Base-by-base conservation (phyloP, 2,113 vertebrate species). In the Cyrtonyx montezumae region DNA sequence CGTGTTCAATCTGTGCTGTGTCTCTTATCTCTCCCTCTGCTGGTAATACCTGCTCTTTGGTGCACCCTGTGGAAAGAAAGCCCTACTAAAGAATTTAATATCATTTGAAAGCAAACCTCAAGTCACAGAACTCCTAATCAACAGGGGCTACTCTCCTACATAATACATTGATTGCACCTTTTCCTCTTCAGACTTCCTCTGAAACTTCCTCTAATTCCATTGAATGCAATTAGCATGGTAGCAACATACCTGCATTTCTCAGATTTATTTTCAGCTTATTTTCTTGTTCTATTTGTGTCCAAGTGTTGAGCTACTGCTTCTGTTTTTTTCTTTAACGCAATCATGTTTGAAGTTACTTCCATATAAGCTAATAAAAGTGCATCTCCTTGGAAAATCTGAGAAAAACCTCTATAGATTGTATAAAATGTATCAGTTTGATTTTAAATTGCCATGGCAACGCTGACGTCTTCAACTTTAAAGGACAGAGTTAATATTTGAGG, bases 391-490 rank as follows among this genome's bases (percentile, higher is more conserved):
- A 87, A 94, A 93, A 96, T 93, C 88, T 89, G 92, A 70, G 66
- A 91, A 87, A 97, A 93, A 94, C 67, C 58, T 81, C 94, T 86
- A 97, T 93, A 96, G 85, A 95, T 86, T 91, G 92, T 96, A 95
- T 80, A 85, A 97, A 96, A 96, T 21, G 15, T 92, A 97, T 92
- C 89, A 90, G 89, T 95, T 96, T 95, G 77, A 91, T 70, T 97
- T 97, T 92, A 96, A 42, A 94, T 98, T 96, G 93, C 88, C 97
- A 97, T 97, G 94, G 96, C 84, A 97, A 98, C 97, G 80, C 71
- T 97, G 96, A 98, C 88, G 88, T 98, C 95, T 97, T 96, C 90
- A 87, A 93, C 92, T 94, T 97, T 87, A 97, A 97, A 94, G 90
- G 97, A 95, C 86, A 96, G 73, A 93, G 88, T 94, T 97, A 96